Conservation (phyloP, 2,888 invertebrate genomes). For the Acanthosepion pharaonis region DNA sequence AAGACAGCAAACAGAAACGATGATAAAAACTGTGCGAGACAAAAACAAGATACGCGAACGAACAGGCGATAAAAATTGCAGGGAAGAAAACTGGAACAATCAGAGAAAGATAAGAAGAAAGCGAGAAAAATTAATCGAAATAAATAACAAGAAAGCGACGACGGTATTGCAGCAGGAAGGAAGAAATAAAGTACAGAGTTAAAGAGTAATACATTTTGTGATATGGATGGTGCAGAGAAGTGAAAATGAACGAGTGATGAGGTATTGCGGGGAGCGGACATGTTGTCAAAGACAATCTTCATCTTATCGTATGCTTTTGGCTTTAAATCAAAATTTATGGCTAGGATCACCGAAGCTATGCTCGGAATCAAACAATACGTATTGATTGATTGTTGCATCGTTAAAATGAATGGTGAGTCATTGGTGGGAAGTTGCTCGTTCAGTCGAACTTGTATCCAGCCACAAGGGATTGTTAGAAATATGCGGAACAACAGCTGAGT, state of each 20-base stretch:
- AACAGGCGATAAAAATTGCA: too few relatives aligned
- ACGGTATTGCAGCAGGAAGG: not conserved
- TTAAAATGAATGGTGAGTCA: constrained; percentile 33
- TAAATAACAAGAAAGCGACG: not conserved
- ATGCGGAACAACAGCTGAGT: too few relatives aligned
- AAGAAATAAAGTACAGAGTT: not conserved
- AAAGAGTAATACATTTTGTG: not conserved
- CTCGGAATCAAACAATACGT: constrained; percentile 6
- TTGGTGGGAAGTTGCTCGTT: not conserved
- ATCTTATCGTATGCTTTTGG: not conserved
- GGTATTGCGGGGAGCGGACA: not conserved
- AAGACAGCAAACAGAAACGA: too few relatives aligned
- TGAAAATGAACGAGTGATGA: not conserved
- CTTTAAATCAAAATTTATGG: constrained; percentile 33
- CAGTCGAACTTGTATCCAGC: not conserved
- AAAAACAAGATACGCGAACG: too few relatives aligned
- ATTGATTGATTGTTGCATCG: not conserved
- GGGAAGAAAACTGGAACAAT: not conserved
- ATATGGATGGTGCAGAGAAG: not conserved
- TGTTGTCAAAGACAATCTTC: not conserved
- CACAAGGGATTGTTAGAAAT: not conserved
- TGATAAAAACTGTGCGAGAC: too few relatives aligned
- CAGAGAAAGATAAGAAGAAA: not conserved
- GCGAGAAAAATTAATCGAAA: not conserved
- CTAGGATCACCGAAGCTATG: not conserved